Conservation (phyloP, 53 echinoderm and acorn worm genomes). For the Luidia sarsii region DNA sequence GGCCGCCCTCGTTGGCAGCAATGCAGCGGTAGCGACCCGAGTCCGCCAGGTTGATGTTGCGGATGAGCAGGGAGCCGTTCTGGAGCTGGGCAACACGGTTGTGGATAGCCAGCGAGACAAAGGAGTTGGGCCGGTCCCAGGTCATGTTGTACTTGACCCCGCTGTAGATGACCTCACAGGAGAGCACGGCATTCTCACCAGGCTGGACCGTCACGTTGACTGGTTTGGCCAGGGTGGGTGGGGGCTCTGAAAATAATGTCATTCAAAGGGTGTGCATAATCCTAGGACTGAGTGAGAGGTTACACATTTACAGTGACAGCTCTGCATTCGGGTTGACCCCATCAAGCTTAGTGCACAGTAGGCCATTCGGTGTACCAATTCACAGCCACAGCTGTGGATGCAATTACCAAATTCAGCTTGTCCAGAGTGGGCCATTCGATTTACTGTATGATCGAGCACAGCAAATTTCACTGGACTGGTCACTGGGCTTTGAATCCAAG, state of each 20-base stretch:
- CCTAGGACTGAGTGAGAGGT: too few relatives aligned
- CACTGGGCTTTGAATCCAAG: too few relatives aligned
- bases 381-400: too few relatives aligned
- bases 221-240: constrained; percentile 70
- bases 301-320: too few relatives aligned
- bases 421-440: too few relatives aligned
- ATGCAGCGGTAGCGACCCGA: constrained; percentile 74
- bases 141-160: constrained; percentile 89
- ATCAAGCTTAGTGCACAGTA: too few relatives aligned
- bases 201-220: constrained; percentile 78
- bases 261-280: too few relatives aligned
- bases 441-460: too few relatives aligned
- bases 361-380: too few relatives aligned
- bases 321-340: too few relatives aligned
- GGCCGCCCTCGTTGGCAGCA: constrained; percentile 86
- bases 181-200: constrained; percentile 68
- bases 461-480: too few relatives aligned
- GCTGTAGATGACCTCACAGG: constrained; percentile 72
- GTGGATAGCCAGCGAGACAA: constrained; percentile 67
- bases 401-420: too few relatives aligned
- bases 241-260: constrained; percentile 77
- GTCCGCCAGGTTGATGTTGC: constrained; percentile 65
- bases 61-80: constrained; percentile 76
- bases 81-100: constrained; percentile 68
- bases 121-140: constrained; percentile 84